Conservation (phyloP, 92 coral and sea anemone genomes). For the Pocillopora meandrina region DNA sequence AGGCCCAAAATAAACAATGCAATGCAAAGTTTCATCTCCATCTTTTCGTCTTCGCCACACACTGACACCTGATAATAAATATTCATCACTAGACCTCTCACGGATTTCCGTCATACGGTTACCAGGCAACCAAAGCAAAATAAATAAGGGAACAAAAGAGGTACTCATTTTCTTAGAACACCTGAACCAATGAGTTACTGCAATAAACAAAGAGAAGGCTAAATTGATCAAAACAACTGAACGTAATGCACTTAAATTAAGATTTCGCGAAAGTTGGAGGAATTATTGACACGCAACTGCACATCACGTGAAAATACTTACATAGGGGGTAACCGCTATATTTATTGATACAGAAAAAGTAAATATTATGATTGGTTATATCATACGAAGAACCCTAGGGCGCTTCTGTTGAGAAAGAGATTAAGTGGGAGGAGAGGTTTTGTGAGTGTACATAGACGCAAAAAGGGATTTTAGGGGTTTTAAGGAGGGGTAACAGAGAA, state of each 20-base stretch:
- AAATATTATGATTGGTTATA: too few species aligned
- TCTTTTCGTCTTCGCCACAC: neutral
- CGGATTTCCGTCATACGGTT: neutral
- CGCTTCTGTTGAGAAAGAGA: too few species aligned
- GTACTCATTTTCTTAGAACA: neutral
- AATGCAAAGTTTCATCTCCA: conserved; percentile 17
- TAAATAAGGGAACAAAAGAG: neutral
- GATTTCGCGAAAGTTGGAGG: neutral
- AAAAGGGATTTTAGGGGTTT: too few species aligned
- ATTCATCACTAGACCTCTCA: neutral
- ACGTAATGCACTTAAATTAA: neutral
- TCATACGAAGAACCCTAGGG: too few species aligned
- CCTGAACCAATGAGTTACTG: neutral
- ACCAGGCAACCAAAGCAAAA: conserved; percentile 14
- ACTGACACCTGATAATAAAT: neutral
- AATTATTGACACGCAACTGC: too few species aligned
- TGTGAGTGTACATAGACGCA: too few species aligned
- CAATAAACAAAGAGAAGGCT: neutral
- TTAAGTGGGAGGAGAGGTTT: too few species aligned
- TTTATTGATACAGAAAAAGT: too few species aligned
- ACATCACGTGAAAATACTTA: too few species aligned
- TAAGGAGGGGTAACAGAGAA: too few species aligned
- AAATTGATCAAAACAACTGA: neutral
- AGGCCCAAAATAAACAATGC: conserved; percentile 35
- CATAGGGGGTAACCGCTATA: too few species aligned